phyloP scores from a whole-genome alignment of 1,140 invertebrate species.

The Nautilus pompilius region DNA sequence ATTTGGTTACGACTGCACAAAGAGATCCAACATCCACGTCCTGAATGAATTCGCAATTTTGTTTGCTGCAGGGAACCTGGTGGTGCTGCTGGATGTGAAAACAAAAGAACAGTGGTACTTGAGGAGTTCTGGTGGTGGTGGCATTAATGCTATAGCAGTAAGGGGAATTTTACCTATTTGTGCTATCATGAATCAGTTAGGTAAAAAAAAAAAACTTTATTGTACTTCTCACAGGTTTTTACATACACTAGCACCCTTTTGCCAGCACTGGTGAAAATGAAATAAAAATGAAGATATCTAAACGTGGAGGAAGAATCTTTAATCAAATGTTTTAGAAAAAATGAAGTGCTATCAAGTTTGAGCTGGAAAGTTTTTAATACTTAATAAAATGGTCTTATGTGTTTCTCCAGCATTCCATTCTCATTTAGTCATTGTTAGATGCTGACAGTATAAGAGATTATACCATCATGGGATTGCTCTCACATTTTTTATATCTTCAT shows the following conservation, averaged over 20 bases:
- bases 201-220: not conserved
- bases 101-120: conserved; percentile 66
- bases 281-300: too few relatives aligned
- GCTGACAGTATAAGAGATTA: too few relatives aligned
- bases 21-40: conserved; percentile 73
- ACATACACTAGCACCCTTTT: not conserved
- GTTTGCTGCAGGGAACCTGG: conserved; percentile 76
- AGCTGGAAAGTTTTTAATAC: too few relatives aligned
- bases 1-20: conserved; percentile 82
- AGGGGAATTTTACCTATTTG: conserved; percentile 26
- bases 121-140: conserved; percentile 69
- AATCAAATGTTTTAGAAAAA: too few relatives aligned
- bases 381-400: too few relatives aligned
- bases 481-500: too few relatives aligned
- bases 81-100: conserved; percentile 71
- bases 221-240: not conserved
- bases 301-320: too few relatives aligned
- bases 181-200: not conserved
- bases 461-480: too few relatives aligned
- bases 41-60: conserved; percentile 70
- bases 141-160: conserved; percentile 77
- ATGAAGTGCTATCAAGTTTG: too few relatives aligned
- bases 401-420: too few relatives aligned
- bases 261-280: not conserved
- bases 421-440: too few relatives aligned